Evolutionary conservation across 2,113 vertebrate genomes (phyloP), one percentile per base, ranked within the genome.

Genomic region (Platanista minor): DNA sequence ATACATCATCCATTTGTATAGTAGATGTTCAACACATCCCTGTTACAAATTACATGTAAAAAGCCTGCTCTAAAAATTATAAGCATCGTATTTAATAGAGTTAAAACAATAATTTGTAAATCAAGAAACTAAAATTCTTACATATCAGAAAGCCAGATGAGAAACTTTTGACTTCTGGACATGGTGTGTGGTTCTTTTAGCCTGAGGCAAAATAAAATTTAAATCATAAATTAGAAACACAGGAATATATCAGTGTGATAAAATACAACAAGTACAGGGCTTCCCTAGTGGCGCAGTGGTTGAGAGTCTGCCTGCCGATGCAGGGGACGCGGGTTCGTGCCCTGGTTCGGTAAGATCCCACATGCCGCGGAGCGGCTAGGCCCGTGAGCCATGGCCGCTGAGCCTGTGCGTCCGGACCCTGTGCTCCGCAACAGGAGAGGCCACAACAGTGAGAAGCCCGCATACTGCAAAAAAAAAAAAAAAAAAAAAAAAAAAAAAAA

Each of bases 141-240:
- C 99, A 84, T 97, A 97, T 99, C 99, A 96, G 99, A 99, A 84
- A 99, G 97, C 99, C 99, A 99, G 97, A 99, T 97, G 77, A 99
- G 78, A 94, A 99, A 98, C 78, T 99, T 99, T 93, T 99, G 99
- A 96, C 99, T 98, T 97, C 97, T 98, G 29, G 99, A 99, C 98
- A 99, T 98, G 89, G 98, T 99, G 27, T 98, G 77, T 15, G 99
- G 99, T 98, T 99, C 99, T 97, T 98, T 99, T 57, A 99, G 93
- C 96, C 99, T 99, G 97, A 80, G 87, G 93, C 94, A 87, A 97
- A 33, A 89, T 64, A 84, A 95, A 96, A 87, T 84, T 91, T 83
- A 31, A 93, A 89, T 86, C 84, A 87, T 43, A 94, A 93, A 95
- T 96, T 91, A 95, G 80, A 89, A 95, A 92, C 33, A 78, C 2